phyloP scores from a whole-genome alignment of 2,888 invertebrate genomes.

The Cerastis rubricosa region DNA sequence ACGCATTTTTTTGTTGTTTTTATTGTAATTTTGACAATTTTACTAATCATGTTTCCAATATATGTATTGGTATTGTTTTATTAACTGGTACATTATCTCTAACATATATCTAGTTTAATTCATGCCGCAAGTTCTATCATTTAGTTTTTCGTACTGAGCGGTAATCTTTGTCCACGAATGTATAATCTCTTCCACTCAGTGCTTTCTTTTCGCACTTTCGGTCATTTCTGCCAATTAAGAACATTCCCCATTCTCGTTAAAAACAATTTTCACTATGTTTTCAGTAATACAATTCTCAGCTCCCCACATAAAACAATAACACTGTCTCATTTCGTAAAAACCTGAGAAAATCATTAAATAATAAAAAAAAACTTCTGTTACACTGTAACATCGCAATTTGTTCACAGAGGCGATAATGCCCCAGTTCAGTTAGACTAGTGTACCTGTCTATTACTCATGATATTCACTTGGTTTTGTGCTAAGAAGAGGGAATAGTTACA shows the following conservation, averaged over 20 bases:
- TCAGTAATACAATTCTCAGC: too few relatives aligned
- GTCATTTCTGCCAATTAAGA: neutral
- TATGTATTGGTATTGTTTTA: neutral
- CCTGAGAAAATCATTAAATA: conserved; percentile 29
- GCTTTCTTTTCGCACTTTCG: neutral
- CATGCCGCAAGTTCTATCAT: neutral
- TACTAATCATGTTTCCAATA: neutral
- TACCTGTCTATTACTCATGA: conserved; percentile 43
- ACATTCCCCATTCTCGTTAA: too few relatives aligned
- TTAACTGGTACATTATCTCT: neutral
- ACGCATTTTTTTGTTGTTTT: neutral
- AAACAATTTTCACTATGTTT: too few relatives aligned
- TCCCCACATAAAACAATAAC: conserved; percentile 19
- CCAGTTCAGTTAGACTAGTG: conserved; percentile 53
- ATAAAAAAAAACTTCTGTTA: conserved; percentile 50
- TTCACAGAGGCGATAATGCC: conserved; percentile 41
- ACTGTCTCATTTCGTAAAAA: conserved; percentile 27
- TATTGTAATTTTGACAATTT: neutral
- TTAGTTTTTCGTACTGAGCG: neutral
- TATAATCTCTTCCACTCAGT: neutral
- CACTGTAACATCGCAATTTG: conserved; percentile 55
- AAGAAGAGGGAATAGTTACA: conserved; percentile 6
- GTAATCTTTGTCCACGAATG: neutral
- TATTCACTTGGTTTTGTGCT: conserved; percentile 24
- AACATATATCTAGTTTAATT: neutral